Conservation (phyloP, 2,888 invertebrate species). For the Operophtera brumata region DNA sequence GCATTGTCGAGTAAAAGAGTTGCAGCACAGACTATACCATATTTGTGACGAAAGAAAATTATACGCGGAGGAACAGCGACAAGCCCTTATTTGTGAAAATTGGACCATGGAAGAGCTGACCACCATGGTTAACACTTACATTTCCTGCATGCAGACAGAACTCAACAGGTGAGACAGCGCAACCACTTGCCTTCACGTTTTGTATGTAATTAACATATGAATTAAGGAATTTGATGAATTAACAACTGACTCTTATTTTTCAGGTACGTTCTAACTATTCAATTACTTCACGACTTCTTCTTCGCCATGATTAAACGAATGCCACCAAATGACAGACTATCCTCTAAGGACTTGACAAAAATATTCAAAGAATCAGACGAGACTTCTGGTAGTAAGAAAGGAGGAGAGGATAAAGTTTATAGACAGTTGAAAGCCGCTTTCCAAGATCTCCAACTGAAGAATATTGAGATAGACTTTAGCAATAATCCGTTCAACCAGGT, state of each 20-base stretch:
- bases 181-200: not conserved
- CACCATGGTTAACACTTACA: conserved; percentile 77
- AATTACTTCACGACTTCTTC: conserved; percentile 73
- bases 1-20: conserved; percentile 78
- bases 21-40: conserved; percentile 74
- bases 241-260: conserved; percentile 35
- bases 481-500: conserved; percentile 71
- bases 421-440: conserved; percentile 57
- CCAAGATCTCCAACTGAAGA: conserved; percentile 63
- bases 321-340: conserved; percentile 59
- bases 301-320: conserved; percentile 63
- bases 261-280: conserved; percentile 66
- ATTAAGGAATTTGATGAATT: not conserved
- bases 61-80: conserved; percentile 77
- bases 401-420: conserved; percentile 66
- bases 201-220: not conserved
- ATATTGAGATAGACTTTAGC: conserved; percentile 60
- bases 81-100: conserved; percentile 74
- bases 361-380: conserved; percentile 61
- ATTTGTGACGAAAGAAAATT: conserved; percentile 80
- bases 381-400: conserved; percentile 53
- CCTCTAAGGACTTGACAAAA: conserved; percentile 64
- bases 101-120: conserved; percentile 81
- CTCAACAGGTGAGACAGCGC: conserved; percentile 68
- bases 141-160: conserved; percentile 82